Base-by-base conservation (phyloP, 2,797 vertebrate genomes). In the Macropodus opercularis region DNA sequence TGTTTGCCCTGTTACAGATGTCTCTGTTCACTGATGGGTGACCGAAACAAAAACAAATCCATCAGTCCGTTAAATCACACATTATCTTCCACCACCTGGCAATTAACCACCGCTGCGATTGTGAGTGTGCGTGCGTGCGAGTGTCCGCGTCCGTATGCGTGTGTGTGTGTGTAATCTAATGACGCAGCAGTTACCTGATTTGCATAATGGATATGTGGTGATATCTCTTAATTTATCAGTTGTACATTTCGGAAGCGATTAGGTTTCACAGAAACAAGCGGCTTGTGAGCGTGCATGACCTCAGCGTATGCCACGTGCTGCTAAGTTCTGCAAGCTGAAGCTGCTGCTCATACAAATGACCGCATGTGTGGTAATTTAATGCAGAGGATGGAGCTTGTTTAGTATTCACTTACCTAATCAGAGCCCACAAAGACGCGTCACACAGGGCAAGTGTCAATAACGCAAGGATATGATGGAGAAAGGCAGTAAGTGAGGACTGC, bases 71-170 rank as follows among this genome's bases (percentile, higher is more conserved):
- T 91, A 90, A 92, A 91, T 92, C 85, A 72, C 85, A 86, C 82
- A 90, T 90, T 91, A 91, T 92, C 86, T 77, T 73, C 79, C 72
- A 69, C 83, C 91, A 90, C 89, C 89, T 91, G 89, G 87, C 86
- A 89, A 91, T 91, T 91, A 90, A 82, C 79, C 77, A 80, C 76
- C 29, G 47, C 81, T 83, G 83, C 49, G 82, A 49, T 76, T 63
- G 83, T 62, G 65, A 31, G 38, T 36, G 63, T 15, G 59, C 1
- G 12, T 6, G 35, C 23, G 27, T 40, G 11, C 1, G 8, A 15
- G 54, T 42, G 49, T 63, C 39, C 54, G 55, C 8, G 2, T 10
- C 43, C 14, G 11, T 70, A 39, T 65, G 62, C 58, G 46, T 49
- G 66, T 58, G 75, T 70, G 66, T 29, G 71, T 40, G 63, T 61